Conservation (phyloP, 2,113 vertebrate genomes). For the Pangasianodon gigas region DNA sequence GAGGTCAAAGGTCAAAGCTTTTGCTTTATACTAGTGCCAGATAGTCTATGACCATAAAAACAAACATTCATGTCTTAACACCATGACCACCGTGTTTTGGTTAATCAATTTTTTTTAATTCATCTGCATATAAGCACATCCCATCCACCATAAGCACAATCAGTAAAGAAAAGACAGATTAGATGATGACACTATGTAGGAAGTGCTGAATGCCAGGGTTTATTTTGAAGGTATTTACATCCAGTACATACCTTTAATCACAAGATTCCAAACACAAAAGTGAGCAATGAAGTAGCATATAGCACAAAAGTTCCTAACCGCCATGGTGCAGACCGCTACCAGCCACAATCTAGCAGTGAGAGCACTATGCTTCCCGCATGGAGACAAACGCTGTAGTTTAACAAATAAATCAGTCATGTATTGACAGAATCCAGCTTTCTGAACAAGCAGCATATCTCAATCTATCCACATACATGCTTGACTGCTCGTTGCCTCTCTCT, state of each 20-base stretch:
- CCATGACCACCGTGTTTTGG: background rate
- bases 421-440: background rate
- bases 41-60: conserved; percentile 20
- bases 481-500: background rate
- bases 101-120: background rate
- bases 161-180: background rate
- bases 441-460: background rate
- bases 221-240: background rate
- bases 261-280: background rate
- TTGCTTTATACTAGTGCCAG: conserved; percentile 19
- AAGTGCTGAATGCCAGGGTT: conserved; percentile 1
- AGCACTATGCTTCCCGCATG: background rate
- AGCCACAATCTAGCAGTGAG: background rate
- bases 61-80: conserved; percentile 42
- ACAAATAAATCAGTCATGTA: background rate
- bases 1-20: conserved; percentile 34
- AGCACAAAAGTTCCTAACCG: background rate
- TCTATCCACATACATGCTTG: background rate
- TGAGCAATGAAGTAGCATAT: background rate
- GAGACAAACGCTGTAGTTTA: background rate
- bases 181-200: background rate
- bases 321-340: background rate
- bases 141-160: conserved; percentile 10
- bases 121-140: conserved; percentile 6
- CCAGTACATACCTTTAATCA: background rate